These are phyloP conservation scores for Pandemis corylana DNA, from an alignment of 2,888 invertebrate species.

Conservation along the genomic window DNA sequence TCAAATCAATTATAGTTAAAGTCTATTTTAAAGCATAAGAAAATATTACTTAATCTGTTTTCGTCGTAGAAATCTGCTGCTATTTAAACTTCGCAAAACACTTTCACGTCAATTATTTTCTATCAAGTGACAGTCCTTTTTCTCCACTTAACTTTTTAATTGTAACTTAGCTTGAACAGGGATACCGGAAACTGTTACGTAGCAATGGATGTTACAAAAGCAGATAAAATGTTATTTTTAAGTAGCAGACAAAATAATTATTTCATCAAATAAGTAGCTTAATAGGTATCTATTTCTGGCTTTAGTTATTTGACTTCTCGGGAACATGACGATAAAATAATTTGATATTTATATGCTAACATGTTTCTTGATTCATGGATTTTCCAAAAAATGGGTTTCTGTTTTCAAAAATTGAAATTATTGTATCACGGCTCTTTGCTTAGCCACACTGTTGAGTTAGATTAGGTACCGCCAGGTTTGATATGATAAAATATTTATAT, in stretches of 20 bases:
- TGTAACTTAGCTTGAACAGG: neutral
- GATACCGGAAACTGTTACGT: neutral
- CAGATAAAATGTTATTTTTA: neutral
- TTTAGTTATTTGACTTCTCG: neutral
- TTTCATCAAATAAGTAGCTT: neutral
- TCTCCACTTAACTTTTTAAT: neutral
- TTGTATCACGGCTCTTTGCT: too few species aligned
- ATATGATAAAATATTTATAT: too few species aligned
- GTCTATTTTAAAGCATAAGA: neutral
- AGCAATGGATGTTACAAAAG: neutral
- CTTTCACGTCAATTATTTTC: constrained; percentile 10
- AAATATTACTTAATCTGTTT: neutral
- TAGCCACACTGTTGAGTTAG: too few species aligned
- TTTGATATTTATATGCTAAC: neutral
- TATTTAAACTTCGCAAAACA: neutral
- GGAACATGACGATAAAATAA: neutral
- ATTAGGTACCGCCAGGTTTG: too few species aligned
- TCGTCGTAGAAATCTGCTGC: neutral
- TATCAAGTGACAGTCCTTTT: neutral
- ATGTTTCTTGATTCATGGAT: neutral
- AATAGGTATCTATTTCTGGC: neutral
- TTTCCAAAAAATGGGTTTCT: neutral
- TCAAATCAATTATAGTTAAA: neutral
- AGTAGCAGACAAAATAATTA: neutral
- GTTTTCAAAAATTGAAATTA: too few species aligned